Conservation (phyloP, 2,797 vertebrate species). For the Phalloptychus januarius region DNA sequence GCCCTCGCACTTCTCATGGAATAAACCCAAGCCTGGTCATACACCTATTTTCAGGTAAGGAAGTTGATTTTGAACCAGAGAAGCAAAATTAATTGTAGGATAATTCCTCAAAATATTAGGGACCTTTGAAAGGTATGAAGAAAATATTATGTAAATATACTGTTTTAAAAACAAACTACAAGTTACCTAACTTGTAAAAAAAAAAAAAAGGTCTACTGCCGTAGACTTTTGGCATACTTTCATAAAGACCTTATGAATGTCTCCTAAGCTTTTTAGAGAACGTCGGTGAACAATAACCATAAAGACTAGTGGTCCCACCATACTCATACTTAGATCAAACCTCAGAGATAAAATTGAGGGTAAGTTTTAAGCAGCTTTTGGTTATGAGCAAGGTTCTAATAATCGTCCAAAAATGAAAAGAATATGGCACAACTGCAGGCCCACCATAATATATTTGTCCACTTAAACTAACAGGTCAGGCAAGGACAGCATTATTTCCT, state of each 20-base stretch:
- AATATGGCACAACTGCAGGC: background rate
- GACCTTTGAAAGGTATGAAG: background rate
- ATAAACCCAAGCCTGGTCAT: constrained; percentile 98
- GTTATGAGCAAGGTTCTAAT: background rate
- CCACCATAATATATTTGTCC: background rate
- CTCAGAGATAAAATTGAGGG: background rate
- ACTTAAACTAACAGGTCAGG: background rate
- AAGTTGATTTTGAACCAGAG: background rate
- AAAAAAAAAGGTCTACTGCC: too few relatives aligned
- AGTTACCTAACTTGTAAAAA: too few relatives aligned
- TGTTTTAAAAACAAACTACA: background rate
- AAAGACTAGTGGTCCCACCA: background rate
- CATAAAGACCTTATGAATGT: background rate
- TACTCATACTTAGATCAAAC: background rate
- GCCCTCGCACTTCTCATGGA: constrained; percentile 98
- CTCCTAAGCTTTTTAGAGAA: background rate
- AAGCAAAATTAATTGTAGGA: background rate
- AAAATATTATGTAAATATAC: background rate
- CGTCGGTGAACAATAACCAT: background rate
- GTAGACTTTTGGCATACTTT: too few relatives aligned
- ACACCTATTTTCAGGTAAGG: constrained; percentile 97
- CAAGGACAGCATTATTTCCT: background rate
- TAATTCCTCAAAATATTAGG: background rate
- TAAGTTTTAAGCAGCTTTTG: background rate
- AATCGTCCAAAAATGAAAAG: background rate